A percentile compares a stretch with the other conserved stretches of the same genome.
phyloP scores from a whole-genome alignment of 2,797 vertebrate genomes.

The Aythya fuligula region DNA sequence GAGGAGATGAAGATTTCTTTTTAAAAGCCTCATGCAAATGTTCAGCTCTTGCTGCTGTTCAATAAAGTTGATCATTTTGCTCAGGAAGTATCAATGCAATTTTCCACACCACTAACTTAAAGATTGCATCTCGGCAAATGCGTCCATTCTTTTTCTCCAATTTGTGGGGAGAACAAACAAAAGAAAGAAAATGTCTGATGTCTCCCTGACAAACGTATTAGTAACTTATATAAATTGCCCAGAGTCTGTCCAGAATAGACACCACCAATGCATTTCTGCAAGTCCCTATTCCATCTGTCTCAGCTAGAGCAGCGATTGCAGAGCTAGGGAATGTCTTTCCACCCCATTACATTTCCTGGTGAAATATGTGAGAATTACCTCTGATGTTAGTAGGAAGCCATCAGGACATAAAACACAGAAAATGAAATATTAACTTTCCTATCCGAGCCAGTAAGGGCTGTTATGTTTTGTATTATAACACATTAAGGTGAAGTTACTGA shows the following conservation, averaged over 20 bases:
- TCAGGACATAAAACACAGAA: constrained; percentile 67
- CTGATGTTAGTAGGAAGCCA: constrained; percentile 58
- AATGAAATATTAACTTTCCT: constrained; percentile 73
- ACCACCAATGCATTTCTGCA: constrained; percentile 32
- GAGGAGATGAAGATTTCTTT: constrained; percentile 15
- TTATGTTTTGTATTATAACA: constrained; percentile 42
- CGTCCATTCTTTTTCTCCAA: neutral
- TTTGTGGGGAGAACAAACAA: constrained; percentile 29
- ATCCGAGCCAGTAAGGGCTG: constrained; percentile 42
- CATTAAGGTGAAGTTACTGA: constrained; percentile 41
- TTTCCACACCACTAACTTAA: constrained; percentile 61
- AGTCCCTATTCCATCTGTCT: constrained; percentile 31
- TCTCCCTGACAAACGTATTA: neutral
- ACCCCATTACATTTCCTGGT: constrained; percentile 67
- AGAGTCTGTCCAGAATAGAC: constrained; percentile 25
- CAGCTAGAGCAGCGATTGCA: neutral
- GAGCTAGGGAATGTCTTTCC: constrained; percentile 65
- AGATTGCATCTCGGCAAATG: constrained; percentile 32
- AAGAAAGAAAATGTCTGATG: neutral
- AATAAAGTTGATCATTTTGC: constrained; percentile 64
- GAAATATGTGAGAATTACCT: constrained; percentile 68
- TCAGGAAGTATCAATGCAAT: constrained; percentile 65
- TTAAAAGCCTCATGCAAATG: constrained; percentile 45
- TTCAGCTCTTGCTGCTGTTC: constrained; percentile 39
- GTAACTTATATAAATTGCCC: neutral